These are phyloP conservation scores for Hestina assimilis DNA, from an alignment of 1,140 invertebrate species.

Conservation along the genomic window DNA sequence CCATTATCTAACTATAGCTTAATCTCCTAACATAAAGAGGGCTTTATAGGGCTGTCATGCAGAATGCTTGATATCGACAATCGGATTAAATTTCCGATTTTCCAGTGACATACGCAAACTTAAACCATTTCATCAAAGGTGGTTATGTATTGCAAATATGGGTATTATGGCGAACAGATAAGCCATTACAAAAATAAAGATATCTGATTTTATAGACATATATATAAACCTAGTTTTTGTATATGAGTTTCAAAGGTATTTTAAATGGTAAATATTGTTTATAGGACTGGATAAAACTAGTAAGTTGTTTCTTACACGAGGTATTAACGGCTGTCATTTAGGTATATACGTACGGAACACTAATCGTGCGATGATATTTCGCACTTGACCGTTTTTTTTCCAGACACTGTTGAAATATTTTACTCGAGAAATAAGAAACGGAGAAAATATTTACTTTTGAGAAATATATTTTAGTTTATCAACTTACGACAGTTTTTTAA, in stretches of 20 bases:
- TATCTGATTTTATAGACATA: background rate
- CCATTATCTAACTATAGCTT: slow-evolving; percentile 8
- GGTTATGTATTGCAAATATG: no score
- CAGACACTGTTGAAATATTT: slow-evolving; percentile 41
- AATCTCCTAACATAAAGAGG: background rate
- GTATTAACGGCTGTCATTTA: background rate
- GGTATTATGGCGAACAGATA: background rate
- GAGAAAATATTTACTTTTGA: slow-evolving; percentile 41
- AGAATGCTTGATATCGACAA: background rate
- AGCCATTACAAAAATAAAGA: slow-evolving; percentile 1
- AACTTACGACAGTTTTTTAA: slow-evolving; percentile 4
- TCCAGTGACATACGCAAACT: background rate
- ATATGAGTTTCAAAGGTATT: background rate
- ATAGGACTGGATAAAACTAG: no score
- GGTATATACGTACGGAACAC: slow-evolving; percentile 16
- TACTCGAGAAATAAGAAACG: slow-evolving; percentile 38
- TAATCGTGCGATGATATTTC: slow-evolving; percentile 35
- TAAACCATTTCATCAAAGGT: background rate
- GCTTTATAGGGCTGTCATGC: slow-evolving; percentile 6
- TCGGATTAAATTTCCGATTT: background rate
- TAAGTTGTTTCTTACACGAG: no score
- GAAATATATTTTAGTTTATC: slow-evolving; percentile 18
- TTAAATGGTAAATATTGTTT: no score
- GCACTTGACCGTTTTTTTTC: slow-evolving; percentile 45
- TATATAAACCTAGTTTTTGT: background rate